A percentile compares a stretch with the other conserved stretches of the same genome.
Conservation (phyloP, 2,888 invertebrate species). For the Smittia aterrima region DNA sequence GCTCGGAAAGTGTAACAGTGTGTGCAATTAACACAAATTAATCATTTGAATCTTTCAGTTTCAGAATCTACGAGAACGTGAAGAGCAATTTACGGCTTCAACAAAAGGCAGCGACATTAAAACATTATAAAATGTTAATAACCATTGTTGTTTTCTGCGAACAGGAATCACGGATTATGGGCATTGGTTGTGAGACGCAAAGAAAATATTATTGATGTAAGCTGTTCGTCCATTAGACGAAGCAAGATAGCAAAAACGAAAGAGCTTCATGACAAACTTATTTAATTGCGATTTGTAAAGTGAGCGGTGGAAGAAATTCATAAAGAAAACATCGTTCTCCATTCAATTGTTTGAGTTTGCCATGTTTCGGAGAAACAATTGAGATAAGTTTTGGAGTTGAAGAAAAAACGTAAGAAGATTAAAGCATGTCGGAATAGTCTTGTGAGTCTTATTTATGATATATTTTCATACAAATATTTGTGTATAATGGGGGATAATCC, state of each 20-base stretch:
- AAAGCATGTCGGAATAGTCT: constrained; percentile 36
- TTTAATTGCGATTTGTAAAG: constrained; percentile 19
- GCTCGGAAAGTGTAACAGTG: constrained; percentile 10
- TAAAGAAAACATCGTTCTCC: constrained; percentile 10
- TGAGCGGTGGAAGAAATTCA: constrained; percentile 7
- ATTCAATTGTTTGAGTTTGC: constrained; percentile 19
- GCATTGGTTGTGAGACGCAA: background rate
- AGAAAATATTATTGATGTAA: constrained; percentile 12
- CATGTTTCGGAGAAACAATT: constrained; percentile 15
- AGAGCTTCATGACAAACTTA: background rate
- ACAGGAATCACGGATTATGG: constrained; percentile 23
- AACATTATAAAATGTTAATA: constrained; percentile 17
- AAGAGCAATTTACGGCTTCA: background rate
- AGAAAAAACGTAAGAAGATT: constrained; percentile 26
- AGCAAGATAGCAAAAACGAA: background rate
- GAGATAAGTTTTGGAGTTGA: background rate
- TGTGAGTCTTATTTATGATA: constrained; percentile 27
- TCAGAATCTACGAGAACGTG: too few relatives aligned
- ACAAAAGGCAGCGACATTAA: constrained; percentile 9
- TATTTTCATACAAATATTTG: constrained; percentile 38
- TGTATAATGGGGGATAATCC: constrained; percentile 35
- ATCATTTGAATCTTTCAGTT: constrained; percentile 15
- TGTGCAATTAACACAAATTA: constrained; percentile 12
- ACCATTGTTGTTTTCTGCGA: constrained; percentile 18
- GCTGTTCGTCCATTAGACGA: background rate